These are phyloP conservation scores for Drosophila diplacantha DNA, from an alignment of 2,888 invertebrate species.

Conservation along the genomic window DNA sequence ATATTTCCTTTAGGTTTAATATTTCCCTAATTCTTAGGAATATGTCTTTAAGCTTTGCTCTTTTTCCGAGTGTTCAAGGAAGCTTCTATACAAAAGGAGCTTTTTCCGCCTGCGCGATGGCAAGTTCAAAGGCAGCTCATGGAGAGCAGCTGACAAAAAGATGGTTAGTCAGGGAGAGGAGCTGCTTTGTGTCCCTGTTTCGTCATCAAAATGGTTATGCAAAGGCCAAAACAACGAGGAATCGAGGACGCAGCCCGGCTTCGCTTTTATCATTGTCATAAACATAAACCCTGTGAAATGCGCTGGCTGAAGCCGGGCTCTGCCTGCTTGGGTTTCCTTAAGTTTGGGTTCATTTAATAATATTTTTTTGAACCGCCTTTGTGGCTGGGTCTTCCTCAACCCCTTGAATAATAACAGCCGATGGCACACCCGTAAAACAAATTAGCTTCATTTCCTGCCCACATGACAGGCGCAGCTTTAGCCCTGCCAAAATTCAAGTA, in stretches of 20 bases:
- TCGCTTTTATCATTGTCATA: constrained; percentile 39
- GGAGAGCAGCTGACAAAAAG: constrained; percentile 3
- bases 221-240: constrained; percentile 15
- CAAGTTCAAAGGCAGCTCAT: constrained; percentile 62
- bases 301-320: constrained; percentile 14
- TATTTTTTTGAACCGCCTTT: constrained; percentile 26
- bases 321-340: constrained; percentile 24
- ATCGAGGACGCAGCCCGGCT: constrained; percentile 38
- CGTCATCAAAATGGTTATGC: constrained; percentile 59
- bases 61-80: constrained; percentile 21
- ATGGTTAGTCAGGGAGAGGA: constrained; percentile 7
- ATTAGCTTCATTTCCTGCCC: constrained; percentile 73
- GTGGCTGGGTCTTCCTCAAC: constrained; percentile 26
- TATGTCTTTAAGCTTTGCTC: background rate
- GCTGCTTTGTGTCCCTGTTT: constrained; percentile 32
- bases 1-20: background rate
- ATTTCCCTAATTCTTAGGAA: too few relatives aligned
- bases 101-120: constrained; percentile 32
- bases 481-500: constrained; percentile 55
- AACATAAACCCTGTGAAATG: constrained; percentile 40
- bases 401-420: constrained; percentile 24
- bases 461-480: constrained; percentile 59
- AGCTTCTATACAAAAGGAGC: constrained; percentile 34
- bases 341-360: constrained; percentile 25
- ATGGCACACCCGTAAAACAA: constrained; percentile 64